A percentile compares a stretch with the other conserved stretches of the same genome.
Evolutionary conservation across 2,113 vertebrate species (phyloP).

Genomic region (Crotalus helleri): DNA sequence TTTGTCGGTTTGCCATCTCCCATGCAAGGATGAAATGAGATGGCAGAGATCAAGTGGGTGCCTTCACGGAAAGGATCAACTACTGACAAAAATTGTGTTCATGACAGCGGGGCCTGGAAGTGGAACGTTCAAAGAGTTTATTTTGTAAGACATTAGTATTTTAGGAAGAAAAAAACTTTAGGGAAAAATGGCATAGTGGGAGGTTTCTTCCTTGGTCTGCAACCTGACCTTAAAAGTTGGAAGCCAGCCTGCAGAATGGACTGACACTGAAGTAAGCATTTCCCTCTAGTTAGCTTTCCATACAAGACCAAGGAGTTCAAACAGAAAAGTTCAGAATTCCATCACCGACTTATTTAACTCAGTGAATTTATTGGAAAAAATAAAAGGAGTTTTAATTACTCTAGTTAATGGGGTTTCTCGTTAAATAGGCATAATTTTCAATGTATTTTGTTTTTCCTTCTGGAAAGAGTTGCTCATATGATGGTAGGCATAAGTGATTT

Average conservation of each 20-base stretch:
- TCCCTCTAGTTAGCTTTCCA: constrained; percentile 70
- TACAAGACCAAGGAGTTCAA: constrained; percentile 70
- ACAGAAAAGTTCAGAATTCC: constrained; percentile 80
- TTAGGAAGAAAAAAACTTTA: constrained; percentile 59
- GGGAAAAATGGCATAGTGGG: constrained; percentile 39
- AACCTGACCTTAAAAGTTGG: constrained; percentile 67
- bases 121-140: constrained; percentile 67
- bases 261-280: constrained; percentile 89
- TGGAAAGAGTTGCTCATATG: constrained; percentile 87
- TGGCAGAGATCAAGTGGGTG: constrained; percentile 78
- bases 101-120: constrained; percentile 66
- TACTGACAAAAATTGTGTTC: constrained; percentile 81
- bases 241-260: constrained; percentile 70
- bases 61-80: constrained; percentile 77
- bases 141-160: constrained; percentile 58
- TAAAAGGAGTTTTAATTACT: constrained; percentile 88
- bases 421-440: constrained; percentile 94
- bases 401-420: constrained; percentile 93
- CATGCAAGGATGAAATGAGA: constrained; percentile 86
- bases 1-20: constrained; percentile 73
- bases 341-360: constrained; percentile 80
- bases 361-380: constrained; percentile 85
- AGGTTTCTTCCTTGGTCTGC: constrained; percentile 36
- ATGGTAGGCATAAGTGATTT: constrained; percentile 78
- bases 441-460: constrained; percentile 74